These are phyloP conservation scores for Plusia festucae DNA, from an alignment of 2,888 invertebrate species.

Conservation along the genomic window DNA sequence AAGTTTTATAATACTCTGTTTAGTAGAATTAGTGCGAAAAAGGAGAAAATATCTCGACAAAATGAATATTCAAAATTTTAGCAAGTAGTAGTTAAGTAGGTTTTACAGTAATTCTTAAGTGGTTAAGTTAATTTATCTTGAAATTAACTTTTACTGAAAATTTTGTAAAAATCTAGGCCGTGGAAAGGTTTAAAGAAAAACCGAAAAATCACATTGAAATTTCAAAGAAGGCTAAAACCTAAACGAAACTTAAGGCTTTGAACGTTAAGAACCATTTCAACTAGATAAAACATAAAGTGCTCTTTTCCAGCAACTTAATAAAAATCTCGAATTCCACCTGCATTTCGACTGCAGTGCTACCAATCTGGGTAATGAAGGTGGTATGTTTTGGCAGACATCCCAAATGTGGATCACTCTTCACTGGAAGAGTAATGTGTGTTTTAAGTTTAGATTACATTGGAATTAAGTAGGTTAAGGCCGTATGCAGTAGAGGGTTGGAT, in stretches of 20 bases:
- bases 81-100: too few species aligned
- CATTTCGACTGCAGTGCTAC: constrained; percentile 44
- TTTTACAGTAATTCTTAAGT: too few species aligned
- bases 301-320: constrained; percentile 21
- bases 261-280: background rate
- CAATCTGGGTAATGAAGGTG: constrained; percentile 53
- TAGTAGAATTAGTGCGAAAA: too few species aligned
- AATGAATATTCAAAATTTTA: too few species aligned
- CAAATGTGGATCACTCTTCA: constrained; percentile 29
- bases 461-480: constrained; percentile 13
- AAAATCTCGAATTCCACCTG: constrained; percentile 22
- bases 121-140: too few species aligned
- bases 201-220: too few species aligned
- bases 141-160: too few species aligned
- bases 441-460: constrained; percentile 23
- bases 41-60: too few species aligned
- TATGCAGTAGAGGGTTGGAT: too few species aligned
- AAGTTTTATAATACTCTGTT: too few species aligned
- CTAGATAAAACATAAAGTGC: background rate
- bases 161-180: too few species aligned
- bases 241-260: background rate
- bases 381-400: constrained; percentile 54
- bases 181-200: too few species aligned
- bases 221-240: background rate
- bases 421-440: constrained; percentile 23